Conservation (phyloP, 2,113 vertebrate species). For the Podarcis muralis region DNA sequence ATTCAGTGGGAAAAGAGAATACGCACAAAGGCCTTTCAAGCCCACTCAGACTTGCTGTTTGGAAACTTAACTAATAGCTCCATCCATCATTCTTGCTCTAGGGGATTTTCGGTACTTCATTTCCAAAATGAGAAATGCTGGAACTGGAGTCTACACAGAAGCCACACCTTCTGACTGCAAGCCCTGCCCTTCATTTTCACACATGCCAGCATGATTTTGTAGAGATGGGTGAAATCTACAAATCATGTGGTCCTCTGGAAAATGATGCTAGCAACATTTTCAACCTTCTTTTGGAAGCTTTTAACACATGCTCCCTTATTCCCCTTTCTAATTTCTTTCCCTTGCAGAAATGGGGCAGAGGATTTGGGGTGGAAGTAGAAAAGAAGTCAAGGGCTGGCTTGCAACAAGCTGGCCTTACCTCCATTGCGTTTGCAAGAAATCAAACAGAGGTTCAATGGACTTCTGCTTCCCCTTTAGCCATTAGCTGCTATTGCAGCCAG, state of each 20-base stretch:
- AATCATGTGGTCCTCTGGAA: not conserved
- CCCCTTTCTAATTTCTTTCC: too few species aligned
- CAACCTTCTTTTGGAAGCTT: not conserved
- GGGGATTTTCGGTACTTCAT: not conserved
- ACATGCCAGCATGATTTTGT: too few species aligned
- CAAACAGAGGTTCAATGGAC: too few species aligned
- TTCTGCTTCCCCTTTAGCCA: too few species aligned
- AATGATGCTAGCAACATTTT: not conserved
- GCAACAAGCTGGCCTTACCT: too few species aligned
- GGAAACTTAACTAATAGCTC: conserved; percentile 11
- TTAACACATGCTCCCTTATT: not conserved
- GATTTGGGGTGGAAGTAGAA: too few species aligned
- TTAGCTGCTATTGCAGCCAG: too few species aligned
- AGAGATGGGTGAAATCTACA: not conserved
- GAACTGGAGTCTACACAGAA: not conserved
- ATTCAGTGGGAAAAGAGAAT: not conserved
- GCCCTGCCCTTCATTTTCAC: too few species aligned
- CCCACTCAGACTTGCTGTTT: not conserved
- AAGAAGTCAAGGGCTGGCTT: too few species aligned
- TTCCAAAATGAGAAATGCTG: not conserved
- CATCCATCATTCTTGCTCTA: conserved; percentile 7
- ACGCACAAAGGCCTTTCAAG: not conserved
- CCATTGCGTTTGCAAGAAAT: too few species aligned
- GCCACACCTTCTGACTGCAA: not conserved
- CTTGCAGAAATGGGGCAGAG: too few species aligned